Evolutionary conservation across 2,797 vertebrate genomes (phyloP).

Genomic region (Zenarchopterus dispar): DNA sequence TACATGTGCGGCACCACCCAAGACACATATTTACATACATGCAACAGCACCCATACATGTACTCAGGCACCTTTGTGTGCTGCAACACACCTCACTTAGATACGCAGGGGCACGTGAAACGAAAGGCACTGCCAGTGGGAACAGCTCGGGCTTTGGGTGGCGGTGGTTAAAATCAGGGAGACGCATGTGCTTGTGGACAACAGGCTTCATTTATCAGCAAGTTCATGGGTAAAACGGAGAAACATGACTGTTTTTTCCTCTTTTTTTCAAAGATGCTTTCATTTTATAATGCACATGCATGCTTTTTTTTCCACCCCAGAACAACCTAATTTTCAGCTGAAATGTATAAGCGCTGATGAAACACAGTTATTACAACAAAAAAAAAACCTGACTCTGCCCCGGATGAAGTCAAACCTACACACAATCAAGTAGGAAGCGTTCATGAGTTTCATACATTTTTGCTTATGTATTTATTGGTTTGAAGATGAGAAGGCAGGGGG

Average conservation of each 20-base stretch:
- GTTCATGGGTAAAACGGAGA: slow-evolving; percentile 1
- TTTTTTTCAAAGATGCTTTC: slow-evolving; percentile 4
- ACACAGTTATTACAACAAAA: slow-evolving; percentile 44
- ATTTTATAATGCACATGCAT: slow-evolving; percentile 17
- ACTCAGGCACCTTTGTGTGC: slow-evolving; percentile 68
- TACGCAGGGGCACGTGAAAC: slow-evolving; percentile 63
- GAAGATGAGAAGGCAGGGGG: slow-evolving; percentile 11
- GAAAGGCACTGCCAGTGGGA: slow-evolving; percentile 85
- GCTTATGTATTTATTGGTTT: slow-evolving; percentile 13
- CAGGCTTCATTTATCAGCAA: slow-evolving; percentile 38
- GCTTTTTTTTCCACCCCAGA: too few relatives aligned
- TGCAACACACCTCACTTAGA: slow-evolving; percentile 45
- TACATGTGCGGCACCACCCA: slow-evolving; percentile 35
- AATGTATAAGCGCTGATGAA: slow-evolving; percentile 15
- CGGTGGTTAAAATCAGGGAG: slow-evolving; percentile 18
- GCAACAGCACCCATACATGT: slow-evolving; percentile 55
- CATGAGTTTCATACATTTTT: slow-evolving; percentile 30
- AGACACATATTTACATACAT: slow-evolving; percentile 51
- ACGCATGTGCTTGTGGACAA: slow-evolving; percentile 58
- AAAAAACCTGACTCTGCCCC: slow-evolving; percentile 44
- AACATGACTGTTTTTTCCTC: neutral
- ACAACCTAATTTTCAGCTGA: too few relatives aligned
- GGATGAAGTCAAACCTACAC: slow-evolving; percentile 4
- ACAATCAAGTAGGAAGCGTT: slow-evolving; percentile 35
- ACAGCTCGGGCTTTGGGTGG: slow-evolving; percentile 60